These are phyloP conservation scores for Synergus umbraculus DNA, from an alignment of 2,888 invertebrate genomes.

Conservation along the genomic window DNA sequence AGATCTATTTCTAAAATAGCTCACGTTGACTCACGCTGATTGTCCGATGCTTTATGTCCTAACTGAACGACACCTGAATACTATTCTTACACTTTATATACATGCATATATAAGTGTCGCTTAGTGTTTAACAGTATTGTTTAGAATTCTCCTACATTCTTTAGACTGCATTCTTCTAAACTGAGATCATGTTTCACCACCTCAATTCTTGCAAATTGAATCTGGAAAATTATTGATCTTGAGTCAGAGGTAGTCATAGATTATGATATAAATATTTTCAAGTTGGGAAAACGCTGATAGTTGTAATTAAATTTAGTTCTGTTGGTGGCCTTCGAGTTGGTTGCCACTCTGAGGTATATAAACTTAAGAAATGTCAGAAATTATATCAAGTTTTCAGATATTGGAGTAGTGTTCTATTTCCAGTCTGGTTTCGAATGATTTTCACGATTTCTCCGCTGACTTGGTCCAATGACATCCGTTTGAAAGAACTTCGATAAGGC, in stretches of 20 bases:
- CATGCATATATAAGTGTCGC: not conserved
- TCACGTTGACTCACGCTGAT: constrained; percentile 52
- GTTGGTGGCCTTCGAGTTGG: no score
- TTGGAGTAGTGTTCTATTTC: not conserved
- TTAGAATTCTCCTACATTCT: constrained; percentile 28
- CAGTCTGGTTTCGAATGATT: not conserved
- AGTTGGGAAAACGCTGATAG: no score
- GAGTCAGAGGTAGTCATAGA: no score
- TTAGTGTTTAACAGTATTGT: constrained; percentile 20
- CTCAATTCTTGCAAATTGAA: not conserved
- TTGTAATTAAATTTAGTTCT: no score
- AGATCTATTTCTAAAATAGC: constrained; percentile 55
- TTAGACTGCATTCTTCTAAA: constrained; percentile 25
- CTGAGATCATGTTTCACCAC: constrained; percentile 34
- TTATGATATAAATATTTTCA: no score
- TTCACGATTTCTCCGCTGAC: not conserved
- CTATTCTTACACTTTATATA: constrained; percentile 48
- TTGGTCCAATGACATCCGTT: not conserved
- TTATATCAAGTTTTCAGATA: no score
- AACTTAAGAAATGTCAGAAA: no score
- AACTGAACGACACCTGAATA: constrained; percentile 47
- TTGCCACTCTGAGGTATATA: no score
- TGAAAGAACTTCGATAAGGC: not conserved
- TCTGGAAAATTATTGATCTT: not conserved
- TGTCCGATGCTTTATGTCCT: constrained; percentile 53